Evolutionary conservation across 2,797 vertebrate genomes (phyloP), one percentile per base, ranked within the genome.

Genomic region (Chrysolophus pictus): DNA sequence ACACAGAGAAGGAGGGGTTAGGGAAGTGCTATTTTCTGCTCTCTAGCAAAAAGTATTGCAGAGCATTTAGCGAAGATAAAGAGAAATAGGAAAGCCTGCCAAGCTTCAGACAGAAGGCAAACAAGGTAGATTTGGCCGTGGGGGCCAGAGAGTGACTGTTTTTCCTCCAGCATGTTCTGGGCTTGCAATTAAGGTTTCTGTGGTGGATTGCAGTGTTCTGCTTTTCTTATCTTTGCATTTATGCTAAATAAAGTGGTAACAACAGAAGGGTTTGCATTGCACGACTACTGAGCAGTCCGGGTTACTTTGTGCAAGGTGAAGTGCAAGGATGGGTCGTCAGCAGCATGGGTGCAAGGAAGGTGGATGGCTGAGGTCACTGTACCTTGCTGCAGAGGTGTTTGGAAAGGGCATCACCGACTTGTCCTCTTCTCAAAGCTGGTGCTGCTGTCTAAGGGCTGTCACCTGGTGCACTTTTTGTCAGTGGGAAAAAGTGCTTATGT

Each of bases 11-110:
- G 83, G 91, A 74, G 51, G 78, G 72, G 68, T 15, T 28, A 5
- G 42, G 67, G 77, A 83, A 70, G 24, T 62, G 76, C 76, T 88
- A 67, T 88, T 90, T 88, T 88, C 80, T 92, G 71, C 80, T 92
- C 71, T 44, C 62, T 28, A 59, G 31, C 26, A 63, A 31, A 63
- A 75, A 65, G 53, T 7, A 60, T 26, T 23, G 44, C 35, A 21
- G 42, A 65, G 74, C 33, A 8, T 59, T 77, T 42, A 69, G 62
- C n/a, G 60, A 47, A 60, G 90, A 59, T 10, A 13, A 64, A 44
- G 41, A 33, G 39, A 11, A 47, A 37, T 0, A 3, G 23, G 58
- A 35, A 23, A 12, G 42, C 68, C 81, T 90, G 91, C 68, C 47
- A 55, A 77, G 84, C 77, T 82, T 63, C 80, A 71, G 71, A 11